Conservation (phyloP, 2,113 vertebrate species). For the Sitta europaea region DNA sequence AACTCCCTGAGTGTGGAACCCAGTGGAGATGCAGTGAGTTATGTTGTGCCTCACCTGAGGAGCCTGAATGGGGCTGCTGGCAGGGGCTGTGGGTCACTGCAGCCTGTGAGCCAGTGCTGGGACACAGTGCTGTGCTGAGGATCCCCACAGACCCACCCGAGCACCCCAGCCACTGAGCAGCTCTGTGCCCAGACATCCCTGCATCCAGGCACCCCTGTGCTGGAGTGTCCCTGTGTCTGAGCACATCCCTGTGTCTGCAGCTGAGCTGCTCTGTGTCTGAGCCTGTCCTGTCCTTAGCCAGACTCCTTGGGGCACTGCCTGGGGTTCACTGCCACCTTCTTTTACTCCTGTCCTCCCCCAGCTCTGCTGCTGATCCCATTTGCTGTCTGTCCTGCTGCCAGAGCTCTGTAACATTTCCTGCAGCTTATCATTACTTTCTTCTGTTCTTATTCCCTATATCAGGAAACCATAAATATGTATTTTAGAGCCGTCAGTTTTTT, state of each 20-base stretch:
- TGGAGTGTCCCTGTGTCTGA: not conserved
- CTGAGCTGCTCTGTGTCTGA: not conserved
- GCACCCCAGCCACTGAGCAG: not conserved
- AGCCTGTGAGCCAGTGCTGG: not conserved
- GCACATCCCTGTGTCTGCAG: not conserved
- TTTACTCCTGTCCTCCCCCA: not conserved
- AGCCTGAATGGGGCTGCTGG: not conserved
- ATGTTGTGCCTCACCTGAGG: fast-evolving
- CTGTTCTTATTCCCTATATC: conserved; percentile 41
- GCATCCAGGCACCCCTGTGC: too few relatives aligned
- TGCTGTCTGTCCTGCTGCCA: not conserved
- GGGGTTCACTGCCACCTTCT: not conserved
- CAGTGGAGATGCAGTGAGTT: fast-evolving
- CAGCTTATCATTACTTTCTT: not conserved
- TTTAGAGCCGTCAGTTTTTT: not conserved
- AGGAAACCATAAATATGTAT: conserved; percentile 55
- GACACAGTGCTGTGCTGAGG: fast-evolving
- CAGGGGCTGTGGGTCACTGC: fast-evolving
- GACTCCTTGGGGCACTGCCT: not conserved
- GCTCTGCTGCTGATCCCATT: not conserved
- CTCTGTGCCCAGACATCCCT: too few relatives aligned
- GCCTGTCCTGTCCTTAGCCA: not conserved
- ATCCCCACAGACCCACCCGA: not conserved
- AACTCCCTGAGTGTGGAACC: not conserved
- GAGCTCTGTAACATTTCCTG: not conserved